phyloP scores from a whole-genome alignment of 2,113 vertebrate genomes.

The Nematolebias whitei region DNA sequence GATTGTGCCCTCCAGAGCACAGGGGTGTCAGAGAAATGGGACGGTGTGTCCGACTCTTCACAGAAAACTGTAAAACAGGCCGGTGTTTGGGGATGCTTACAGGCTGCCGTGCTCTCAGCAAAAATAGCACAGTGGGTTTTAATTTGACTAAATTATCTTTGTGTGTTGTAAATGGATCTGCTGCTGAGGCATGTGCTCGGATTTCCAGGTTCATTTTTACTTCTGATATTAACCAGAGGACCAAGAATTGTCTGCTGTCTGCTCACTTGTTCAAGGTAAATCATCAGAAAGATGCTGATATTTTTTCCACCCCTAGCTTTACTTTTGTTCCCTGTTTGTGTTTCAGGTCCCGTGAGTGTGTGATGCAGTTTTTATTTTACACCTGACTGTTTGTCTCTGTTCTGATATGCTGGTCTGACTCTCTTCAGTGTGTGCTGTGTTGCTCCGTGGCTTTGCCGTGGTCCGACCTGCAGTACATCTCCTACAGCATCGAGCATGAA shows the following conservation, averaged over 20 bases:
- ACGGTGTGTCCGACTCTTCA: slow-evolving; percentile 79
- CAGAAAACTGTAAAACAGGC: slow-evolving; percentile 83
- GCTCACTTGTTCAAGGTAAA: slow-evolving; percentile 92
- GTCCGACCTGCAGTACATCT: slow-evolving; percentile 83
- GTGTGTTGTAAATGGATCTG: not conserved
- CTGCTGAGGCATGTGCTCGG: slow-evolving; percentile 21
- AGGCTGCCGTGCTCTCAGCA: slow-evolving; percentile 87
- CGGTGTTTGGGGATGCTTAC: slow-evolving; percentile 93
- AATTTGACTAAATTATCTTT: not conserved
- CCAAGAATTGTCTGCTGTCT: slow-evolving; percentile 87
- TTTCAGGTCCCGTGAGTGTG: no score
- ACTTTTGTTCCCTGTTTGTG: not conserved
- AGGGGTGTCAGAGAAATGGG: slow-evolving; percentile 85
- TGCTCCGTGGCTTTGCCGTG: slow-evolving; percentile 86
- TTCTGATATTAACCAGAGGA: slow-evolving; percentile 80
- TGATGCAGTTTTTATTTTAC: not conserved
- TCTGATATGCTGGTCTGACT: slow-evolving; percentile 6
- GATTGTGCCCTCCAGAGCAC: slow-evolving; percentile 84
- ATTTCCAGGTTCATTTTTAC: slow-evolving; percentile 82
- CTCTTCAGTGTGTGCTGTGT: slow-evolving; percentile 84
- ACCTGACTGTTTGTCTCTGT: not conserved
- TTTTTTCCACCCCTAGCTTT: not conserved
- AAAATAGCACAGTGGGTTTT: slow-evolving; percentile 93
- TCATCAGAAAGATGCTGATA: not conserved
- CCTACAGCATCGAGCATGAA: slow-evolving; percentile 76